Conservation (phyloP, 2,888 invertebrate species). For the Mythimna ferrago region DNA sequence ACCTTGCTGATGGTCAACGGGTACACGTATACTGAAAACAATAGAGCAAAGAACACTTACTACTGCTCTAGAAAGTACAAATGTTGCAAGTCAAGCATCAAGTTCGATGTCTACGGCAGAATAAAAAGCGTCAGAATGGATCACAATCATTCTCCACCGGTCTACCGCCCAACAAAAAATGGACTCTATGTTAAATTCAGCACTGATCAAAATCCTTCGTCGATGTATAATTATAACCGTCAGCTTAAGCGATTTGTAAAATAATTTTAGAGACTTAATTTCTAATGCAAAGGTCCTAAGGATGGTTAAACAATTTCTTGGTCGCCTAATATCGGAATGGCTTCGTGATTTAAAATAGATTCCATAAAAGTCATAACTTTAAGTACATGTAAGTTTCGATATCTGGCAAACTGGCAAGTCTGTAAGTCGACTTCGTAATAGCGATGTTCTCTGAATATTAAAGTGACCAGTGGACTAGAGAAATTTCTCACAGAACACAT, state of each 20-base stretch:
- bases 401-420: neutral
- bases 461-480: too few species aligned
- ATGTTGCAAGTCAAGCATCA: conserved; percentile 64
- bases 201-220: conserved; percentile 24
- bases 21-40: conserved; percentile 69
- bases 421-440: too few species aligned
- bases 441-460: too few species aligned
- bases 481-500: too few species aligned
- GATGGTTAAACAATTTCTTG: neutral
- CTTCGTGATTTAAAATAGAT: too few species aligned
- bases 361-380: neutral
- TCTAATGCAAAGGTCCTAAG: neutral
- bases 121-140: conserved; percentile 40
- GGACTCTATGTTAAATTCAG: conserved; percentile 61
- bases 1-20: conserved; percentile 66
- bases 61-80: conserved; percentile 67
- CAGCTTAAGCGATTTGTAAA: neutral
- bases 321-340: too few species aligned
- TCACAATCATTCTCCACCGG: conserved; percentile 72
- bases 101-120: conserved; percentile 51
- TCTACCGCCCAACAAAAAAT: conserved; percentile 53
- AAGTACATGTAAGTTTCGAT: conserved; percentile 4
- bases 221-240: conserved; percentile 14
- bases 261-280: neutral
- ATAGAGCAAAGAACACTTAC: conserved; percentile 66